Base-by-base conservation (phyloP, 1,140 invertebrate genomes). In the Drosophila triauraria region DNA sequence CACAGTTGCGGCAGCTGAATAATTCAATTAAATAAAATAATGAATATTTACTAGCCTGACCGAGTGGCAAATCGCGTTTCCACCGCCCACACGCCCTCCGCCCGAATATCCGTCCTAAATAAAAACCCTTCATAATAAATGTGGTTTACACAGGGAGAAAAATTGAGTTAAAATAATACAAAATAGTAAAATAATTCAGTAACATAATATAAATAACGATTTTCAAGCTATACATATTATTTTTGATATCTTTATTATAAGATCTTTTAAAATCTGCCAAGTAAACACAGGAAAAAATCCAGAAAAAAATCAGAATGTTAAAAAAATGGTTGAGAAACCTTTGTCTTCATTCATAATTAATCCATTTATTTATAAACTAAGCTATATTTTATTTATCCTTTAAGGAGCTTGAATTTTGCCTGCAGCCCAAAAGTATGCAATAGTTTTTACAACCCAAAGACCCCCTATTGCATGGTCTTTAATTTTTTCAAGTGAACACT, bases 11-110 rank as follows among this genome's bases (percentile, higher is more conserved):
- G 42, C 57, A 44, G 64, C 60, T 86, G 82, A 86, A 86, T 86
- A 86, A 86, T 86, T 86, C 82, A 82, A 86, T 87, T 86, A 82
- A 80, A 82, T 70, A 63, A 87, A 82, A 82, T 87, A 87, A 86
- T 86, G 83, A 86, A 87, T 86, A 82, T 85, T 85, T 85, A 85
- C 76, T 65, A 57, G 59, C 30, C 10, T 43, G 44, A 61, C 54
- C 62, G 44, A 68, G 42, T 71, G 60, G 35, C 48, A 64, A 58
- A 78, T 78, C 58, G 75, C 56, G 40, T 57, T 63, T 50, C 60
- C 7, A 30, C 51, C 32, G 51, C 51, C 51, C 51, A 54, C 12
- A 23, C 17, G 17, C 1, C 32, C 12, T 30, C 27, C 27, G 27
- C 35, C 51, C 12, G 23, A 25, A 71, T 40, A 56, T 53, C 35